Percentiles rank a stretch among this genome's conserved stretches.
phyloP scores from a whole-genome alignment of 2,888 invertebrate genomes.

The Spicauda simplicius region DNA sequence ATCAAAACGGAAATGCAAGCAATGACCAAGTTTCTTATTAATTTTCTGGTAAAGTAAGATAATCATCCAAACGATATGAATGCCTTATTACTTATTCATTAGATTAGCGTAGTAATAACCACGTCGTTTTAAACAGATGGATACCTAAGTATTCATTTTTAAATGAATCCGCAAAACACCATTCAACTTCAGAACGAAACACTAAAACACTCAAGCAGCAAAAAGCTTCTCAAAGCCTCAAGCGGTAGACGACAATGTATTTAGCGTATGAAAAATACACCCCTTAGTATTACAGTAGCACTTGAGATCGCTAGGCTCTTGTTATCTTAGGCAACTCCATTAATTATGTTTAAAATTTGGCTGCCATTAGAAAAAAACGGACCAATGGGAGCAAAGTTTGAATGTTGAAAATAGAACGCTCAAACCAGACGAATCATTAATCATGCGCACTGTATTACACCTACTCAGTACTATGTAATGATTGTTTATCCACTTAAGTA shows the following conservation, averaged over 20 bases:
- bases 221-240: conserved; percentile 37
- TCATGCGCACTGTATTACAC: conserved; percentile 61
- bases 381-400: conserved; percentile 65
- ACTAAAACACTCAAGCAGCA: background rate
- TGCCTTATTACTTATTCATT: background rate
- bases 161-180: background rate
- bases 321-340: conserved; percentile 54
- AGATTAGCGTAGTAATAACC: background rate
- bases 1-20: too few relatives aligned
- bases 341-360: conserved; percentile 76
- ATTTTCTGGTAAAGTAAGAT: too few relatives aligned
- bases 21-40: too few relatives aligned
- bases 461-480: conserved; percentile 46
- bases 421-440: conserved; percentile 73
- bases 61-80: background rate
- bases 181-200: background rate
- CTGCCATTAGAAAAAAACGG: conserved; percentile 74
- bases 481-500: conserved; percentile 37
- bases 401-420: conserved; percentile 75
- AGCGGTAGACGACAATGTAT: conserved; percentile 54
- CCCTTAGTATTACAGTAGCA: conserved; percentile 66
- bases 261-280: conserved; percentile 70
- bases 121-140: background rate
- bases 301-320: conserved; percentile 45
- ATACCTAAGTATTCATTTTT: background rate